phyloP scores from a whole-genome alignment of 2,113 vertebrate species.

The Carassius carassius region DNA sequence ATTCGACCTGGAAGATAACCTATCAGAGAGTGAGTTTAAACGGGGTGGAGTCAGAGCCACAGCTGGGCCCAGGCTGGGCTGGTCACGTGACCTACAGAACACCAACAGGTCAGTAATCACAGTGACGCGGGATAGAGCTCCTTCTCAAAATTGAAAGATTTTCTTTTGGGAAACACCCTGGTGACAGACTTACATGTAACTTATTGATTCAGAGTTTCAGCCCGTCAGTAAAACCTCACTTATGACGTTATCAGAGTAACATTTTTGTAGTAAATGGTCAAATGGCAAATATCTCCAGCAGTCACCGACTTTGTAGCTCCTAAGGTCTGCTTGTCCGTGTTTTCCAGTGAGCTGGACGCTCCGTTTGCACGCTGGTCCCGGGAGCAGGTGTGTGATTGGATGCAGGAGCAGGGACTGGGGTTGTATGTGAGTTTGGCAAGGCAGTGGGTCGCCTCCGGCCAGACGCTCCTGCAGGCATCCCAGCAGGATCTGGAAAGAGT shows the following conservation, averaged over 20 bases:
- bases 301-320: not conserved
- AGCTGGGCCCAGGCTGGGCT: constrained; percentile 90
- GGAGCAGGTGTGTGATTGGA: constrained; percentile 95
- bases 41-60: constrained; percentile 93
- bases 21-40: constrained; percentile 88
- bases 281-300: not conserved
- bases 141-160: constrained; percentile 22
- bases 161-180: not conserved
- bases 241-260: not conserved
- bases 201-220: not conserved
- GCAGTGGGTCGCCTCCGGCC: constrained; percentile 91
- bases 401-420: constrained; percentile 91
- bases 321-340: constrained; percentile 27
- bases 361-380: constrained; percentile 97
- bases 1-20: constrained; percentile 91
- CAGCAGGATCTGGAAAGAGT: constrained; percentile 96
- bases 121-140: constrained; percentile 27
- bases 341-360: constrained; percentile 87
- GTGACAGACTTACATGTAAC: not conserved
- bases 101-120: constrained; percentile 80
- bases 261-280: not conserved
- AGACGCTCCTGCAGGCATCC: constrained; percentile 94
- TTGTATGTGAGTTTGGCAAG: constrained; percentile 85
- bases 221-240: not conserved
- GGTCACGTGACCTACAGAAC: constrained; percentile 93